Percentiles rank a stretch among this genome's conserved stretches.
Evolutionary conservation across 64 coral and sea anemone species (phyloP).

Genomic region (Exaiptasia diaphana): DNA sequence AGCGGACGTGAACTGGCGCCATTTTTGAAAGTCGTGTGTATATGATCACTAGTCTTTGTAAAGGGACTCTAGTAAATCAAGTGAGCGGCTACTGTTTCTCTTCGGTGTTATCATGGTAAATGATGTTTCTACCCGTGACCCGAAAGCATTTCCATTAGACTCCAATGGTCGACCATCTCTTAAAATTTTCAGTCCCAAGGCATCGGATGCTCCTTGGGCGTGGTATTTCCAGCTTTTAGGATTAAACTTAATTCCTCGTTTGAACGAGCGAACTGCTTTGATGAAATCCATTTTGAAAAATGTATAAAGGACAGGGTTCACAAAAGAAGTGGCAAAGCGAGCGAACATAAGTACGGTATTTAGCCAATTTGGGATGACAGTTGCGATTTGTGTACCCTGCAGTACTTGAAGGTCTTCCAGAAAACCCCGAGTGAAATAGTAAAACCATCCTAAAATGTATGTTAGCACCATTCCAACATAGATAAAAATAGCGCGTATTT

Average conservation of each 20-base stretch:
- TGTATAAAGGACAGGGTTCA: conserved; percentile 68
- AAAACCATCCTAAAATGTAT: conserved; percentile 65
- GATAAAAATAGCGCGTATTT: conserved; percentile 54
- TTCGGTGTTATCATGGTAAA: not conserved
- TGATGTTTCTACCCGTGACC: not conserved
- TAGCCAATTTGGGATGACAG: not conserved
- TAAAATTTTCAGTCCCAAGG: not conserved
- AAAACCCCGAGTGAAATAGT: conserved; percentile 46
- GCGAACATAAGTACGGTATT: conserved; percentile 21
- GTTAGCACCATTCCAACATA: conserved; percentile 54
- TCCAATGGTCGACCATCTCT: not conserved
- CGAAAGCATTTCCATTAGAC: not conserved
- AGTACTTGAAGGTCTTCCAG: conserved; percentile 10
- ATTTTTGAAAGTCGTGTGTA: too few species aligned
- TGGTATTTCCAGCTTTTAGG: not conserved
- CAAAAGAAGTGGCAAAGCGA: conserved; percentile 18
- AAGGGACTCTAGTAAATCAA: too few species aligned
- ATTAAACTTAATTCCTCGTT: not conserved
- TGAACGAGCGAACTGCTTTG: conserved; percentile 24
- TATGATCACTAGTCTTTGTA: too few species aligned
- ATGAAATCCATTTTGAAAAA: conserved; percentile 76
- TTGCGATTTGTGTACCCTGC: not conserved
- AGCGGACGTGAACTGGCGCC: too few species aligned
- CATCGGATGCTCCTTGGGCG: not conserved
- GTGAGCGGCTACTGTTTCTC: not conserved